phyloP scores from a whole-genome alignment of 1,140 invertebrate genomes.

The Eurosta solidaginis region DNA sequence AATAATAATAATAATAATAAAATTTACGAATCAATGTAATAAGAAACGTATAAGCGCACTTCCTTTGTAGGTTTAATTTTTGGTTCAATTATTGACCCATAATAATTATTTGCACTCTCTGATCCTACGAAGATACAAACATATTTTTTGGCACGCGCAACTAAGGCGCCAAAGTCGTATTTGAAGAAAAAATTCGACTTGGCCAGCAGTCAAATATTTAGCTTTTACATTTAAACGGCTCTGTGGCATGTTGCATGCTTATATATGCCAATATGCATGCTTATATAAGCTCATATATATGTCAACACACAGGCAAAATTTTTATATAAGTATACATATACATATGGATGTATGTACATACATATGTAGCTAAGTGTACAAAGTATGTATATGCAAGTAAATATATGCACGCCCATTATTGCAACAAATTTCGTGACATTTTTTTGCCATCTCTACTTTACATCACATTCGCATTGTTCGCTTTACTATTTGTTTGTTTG shows the following conservation, averaged over 20 bases:
- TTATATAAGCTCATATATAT: not conserved
- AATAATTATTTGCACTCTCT: not conserved
- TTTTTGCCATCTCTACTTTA: not conserved
- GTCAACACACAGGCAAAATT: too few species aligned
- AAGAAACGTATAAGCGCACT: too few species aligned
- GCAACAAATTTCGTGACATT: not conserved
- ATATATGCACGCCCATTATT: too few species aligned
- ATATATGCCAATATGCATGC: not conserved
- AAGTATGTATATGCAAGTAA: not conserved
- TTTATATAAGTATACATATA: too few species aligned
- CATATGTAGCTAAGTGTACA: too few species aligned
- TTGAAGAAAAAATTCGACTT: not conserved
- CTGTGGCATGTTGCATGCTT: not conserved
- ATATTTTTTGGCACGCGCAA: not conserved
- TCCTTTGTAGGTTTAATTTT: too few species aligned
- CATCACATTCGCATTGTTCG: not conserved
- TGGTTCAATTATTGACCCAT: not conserved
- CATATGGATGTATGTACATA: too few species aligned
- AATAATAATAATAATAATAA: too few species aligned
- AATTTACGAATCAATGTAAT: too few species aligned
- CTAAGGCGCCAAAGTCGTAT: not conserved
- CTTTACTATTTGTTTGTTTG: not conserved
- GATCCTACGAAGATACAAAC: too few species aligned
- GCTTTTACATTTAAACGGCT: not conserved
- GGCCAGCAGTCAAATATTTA: not conserved